Evolutionary conservation across 2,797 vertebrate species (phyloP).

Genomic region (Melanotaenia maccullochi): DNA sequence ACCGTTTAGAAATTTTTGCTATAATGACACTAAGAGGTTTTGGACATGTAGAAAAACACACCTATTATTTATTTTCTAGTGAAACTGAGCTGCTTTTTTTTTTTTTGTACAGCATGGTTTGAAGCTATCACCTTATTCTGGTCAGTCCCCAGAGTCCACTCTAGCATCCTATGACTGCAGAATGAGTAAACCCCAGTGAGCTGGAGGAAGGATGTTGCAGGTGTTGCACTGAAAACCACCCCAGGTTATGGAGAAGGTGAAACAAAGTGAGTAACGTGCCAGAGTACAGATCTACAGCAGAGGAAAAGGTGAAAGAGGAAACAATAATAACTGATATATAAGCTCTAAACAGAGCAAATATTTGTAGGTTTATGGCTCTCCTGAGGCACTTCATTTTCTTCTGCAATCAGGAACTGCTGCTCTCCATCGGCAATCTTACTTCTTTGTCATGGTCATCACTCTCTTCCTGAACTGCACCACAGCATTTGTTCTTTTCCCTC

Average conservation of each 20-base stretch:
- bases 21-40: not conserved
- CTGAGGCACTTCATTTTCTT: slow-evolving; percentile 46
- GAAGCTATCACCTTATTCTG: slow-evolving; percentile 24
- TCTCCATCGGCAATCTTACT: slow-evolving; percentile 35
- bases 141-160: slow-evolving; percentile 39
- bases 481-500: too few species aligned
- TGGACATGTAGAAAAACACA: not conserved
- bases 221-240: slow-evolving; percentile 47
- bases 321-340: slow-evolving; percentile 22
- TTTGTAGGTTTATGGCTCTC: slow-evolving; percentile 42
- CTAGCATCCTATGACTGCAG: slow-evolving; percentile 54
- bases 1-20: not conserved
- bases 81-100: not conserved
- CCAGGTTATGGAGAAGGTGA: slow-evolving; percentile 6
- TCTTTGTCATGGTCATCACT: not conserved
- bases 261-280: slow-evolving; percentile 20
- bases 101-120: slow-evolving; percentile 24
- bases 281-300: not conserved
- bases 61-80: slow-evolving; percentile 1
- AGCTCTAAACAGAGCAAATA: slow-evolving; percentile 26
- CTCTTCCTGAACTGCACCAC: too few species aligned
- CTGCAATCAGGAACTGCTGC: slow-evolving; percentile 47
- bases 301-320: not conserved
- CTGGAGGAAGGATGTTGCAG: slow-evolving; percentile 45
- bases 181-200: slow-evolving; percentile 53